Base-by-base conservation (phyloP, 2,113 vertebrate genomes). In the Andinoacara biseriatus region DNA sequence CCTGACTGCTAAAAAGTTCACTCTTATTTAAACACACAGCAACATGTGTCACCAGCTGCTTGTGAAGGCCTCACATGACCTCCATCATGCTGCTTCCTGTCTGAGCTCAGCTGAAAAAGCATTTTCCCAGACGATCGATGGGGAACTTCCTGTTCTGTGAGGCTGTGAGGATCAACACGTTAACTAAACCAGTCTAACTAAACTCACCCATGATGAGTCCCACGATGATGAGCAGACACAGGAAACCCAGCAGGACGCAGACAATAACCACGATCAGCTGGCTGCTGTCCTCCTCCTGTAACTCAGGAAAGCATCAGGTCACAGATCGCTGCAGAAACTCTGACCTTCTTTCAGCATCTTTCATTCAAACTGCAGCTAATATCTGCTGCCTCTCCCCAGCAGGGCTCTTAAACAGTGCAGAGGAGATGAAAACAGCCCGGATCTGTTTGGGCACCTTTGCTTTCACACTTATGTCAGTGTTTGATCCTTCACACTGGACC, bases 191-290 rank as follows among this genome's bases (percentile, higher is more conserved):
- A 43, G 40, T 43, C 5, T 59, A 29, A 17, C 4, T 18, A 3
- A 29, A 78, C 82, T 78, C 40, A 93, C 92, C 10, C 1, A 90
- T 2, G 60, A 87, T 0, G 58, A 65, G 20, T 15, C 43, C 58
- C 2, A 5, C 18, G 1, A 14, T 38, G 3, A 58, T 20, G 8
- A 80, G 2, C 63, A 84, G 1, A 52, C 15, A 35, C 1, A 83
- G 11, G 5, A 80, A 2, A 11, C 24, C 62, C 8, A 88, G 17
- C 57, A 90, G 0, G 43, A 82, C 49, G 2, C 13, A 49, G 13
- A 80, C 29, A 52, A 89, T 40, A n/a, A 86, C 31, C 58, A 63
- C 18, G 14, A 10, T 43, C 0, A 22, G 10, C 52, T 40, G 0
- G 8, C 6, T 3, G 15, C 5, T 13, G 11, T 2, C 13, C 62